Evolutionary conservation across 2,113 vertebrate genomes (phyloP).

Genomic region (Phoxinus phoxinus): DNA sequence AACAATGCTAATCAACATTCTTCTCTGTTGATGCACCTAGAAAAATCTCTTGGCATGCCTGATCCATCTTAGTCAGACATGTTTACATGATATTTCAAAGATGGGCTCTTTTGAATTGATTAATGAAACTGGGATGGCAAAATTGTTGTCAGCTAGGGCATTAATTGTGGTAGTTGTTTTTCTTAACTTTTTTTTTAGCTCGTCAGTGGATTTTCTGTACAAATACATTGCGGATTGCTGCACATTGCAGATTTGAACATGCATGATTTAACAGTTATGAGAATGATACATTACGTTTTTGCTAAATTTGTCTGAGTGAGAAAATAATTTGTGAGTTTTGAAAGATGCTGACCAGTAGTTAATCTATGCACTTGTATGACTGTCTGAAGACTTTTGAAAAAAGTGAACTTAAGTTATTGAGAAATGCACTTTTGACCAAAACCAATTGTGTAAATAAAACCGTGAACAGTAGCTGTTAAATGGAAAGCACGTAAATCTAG

Average conservation of each 20-base stretch:
- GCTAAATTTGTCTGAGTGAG: background rate
- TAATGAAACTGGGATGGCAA: background rate
- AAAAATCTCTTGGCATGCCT: background rate
- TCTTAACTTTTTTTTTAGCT: background rate
- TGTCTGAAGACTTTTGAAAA: background rate
- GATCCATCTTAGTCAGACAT: background rate
- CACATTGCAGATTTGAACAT: background rate
- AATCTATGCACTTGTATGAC: background rate
- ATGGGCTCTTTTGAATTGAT: background rate
- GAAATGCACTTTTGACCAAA: background rate
- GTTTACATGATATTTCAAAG: slow-evolving; percentile 1
- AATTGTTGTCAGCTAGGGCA: background rate
- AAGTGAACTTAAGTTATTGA: background rate
- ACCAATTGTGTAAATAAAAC: background rate
- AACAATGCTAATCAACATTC: background rate
- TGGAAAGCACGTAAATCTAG: background rate
- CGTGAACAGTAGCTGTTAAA: background rate
- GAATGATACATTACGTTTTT: background rate
- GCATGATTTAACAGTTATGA: background rate
- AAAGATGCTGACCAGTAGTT: background rate
- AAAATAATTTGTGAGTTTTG: background rate
- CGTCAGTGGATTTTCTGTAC: background rate
- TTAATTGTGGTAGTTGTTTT: background rate
- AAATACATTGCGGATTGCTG: background rate
- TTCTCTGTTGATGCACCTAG: background rate